Conservation (phyloP, 2,888 invertebrate species). For the Ditylenchus weischeri region DNA sequence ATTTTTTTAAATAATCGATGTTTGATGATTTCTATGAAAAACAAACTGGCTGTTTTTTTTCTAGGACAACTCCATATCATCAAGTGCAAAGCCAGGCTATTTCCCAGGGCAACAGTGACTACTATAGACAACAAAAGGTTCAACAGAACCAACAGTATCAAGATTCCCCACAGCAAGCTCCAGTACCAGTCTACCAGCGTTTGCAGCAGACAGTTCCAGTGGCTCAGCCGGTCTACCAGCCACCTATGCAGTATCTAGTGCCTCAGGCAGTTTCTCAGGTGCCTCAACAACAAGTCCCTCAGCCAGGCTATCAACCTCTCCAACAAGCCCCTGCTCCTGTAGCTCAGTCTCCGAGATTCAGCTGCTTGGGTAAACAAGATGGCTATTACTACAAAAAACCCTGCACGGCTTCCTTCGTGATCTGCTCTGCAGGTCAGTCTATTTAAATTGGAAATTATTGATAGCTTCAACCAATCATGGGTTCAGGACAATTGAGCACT, state of each 20-base stretch:
- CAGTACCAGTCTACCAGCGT: too few species aligned
- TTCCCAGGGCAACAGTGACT: not conserved
- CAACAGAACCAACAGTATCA: not conserved
- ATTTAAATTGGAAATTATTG: too few species aligned
- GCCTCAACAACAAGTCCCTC: too few species aligned
- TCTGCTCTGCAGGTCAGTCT: conserved; percentile 13
- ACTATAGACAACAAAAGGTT: not conserved
- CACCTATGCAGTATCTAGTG: not conserved
- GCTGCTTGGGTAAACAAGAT: conserved; percentile 29
- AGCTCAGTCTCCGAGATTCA: conserved; percentile 17
- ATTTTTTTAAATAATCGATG: too few species aligned
- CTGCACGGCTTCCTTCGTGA: conserved; percentile 15
- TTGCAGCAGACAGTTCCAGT: not conserved
- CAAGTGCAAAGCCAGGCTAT: too few species aligned
- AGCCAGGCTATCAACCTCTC: too few species aligned
- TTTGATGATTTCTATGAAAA: too few species aligned
- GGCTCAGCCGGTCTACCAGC: not conserved
- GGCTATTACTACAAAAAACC: conserved; percentile 27
- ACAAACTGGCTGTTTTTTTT: too few species aligned
- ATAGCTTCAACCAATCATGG: too few species aligned
- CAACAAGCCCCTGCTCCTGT: not conserved
- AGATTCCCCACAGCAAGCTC: not conserved
- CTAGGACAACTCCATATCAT: too few species aligned
- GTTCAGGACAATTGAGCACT: conserved; percentile 2
- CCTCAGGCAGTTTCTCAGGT: too few species aligned